Conservation (phyloP, 2,113 vertebrate species). For the Dromaius novaehollandiae region DNA sequence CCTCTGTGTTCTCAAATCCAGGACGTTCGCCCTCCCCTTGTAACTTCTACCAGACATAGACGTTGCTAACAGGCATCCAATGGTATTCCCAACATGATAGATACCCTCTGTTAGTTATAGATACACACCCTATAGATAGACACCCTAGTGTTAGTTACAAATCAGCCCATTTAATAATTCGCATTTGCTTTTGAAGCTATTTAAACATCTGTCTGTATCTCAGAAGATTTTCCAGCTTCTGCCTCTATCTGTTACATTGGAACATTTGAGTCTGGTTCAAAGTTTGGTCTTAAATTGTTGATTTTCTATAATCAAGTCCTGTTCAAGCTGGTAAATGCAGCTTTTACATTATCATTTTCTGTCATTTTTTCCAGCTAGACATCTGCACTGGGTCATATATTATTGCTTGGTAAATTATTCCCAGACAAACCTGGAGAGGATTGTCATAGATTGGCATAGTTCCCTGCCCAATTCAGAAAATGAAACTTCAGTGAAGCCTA, state of each 20-base stretch:
- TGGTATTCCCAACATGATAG: background rate
- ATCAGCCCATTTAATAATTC: background rate
- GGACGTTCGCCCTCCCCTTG: background rate
- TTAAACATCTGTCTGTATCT: background rate
- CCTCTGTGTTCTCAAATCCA: background rate
- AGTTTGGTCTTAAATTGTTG: background rate
- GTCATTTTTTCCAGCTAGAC: background rate
- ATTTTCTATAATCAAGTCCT: background rate
- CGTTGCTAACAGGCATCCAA: background rate
- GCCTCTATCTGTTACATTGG: background rate
- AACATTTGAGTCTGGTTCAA: background rate
- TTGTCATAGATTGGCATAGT: background rate
- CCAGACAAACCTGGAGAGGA: background rate
- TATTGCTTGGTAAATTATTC: background rate
- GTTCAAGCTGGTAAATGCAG: background rate
- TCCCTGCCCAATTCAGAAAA: background rate
- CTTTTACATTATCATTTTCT: background rate
- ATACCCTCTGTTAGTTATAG: background rate
- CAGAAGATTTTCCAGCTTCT: background rate
- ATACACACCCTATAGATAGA: background rate
- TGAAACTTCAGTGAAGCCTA: background rate
- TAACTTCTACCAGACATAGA: accelerated
- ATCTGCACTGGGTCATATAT: background rate
- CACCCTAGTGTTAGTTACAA: background rate
- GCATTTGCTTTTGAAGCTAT: background rate